These are phyloP conservation scores for Sebastolobus altivelis DNA, from an alignment of 2,797 vertebrate species.

Conservation along the genomic window DNA sequence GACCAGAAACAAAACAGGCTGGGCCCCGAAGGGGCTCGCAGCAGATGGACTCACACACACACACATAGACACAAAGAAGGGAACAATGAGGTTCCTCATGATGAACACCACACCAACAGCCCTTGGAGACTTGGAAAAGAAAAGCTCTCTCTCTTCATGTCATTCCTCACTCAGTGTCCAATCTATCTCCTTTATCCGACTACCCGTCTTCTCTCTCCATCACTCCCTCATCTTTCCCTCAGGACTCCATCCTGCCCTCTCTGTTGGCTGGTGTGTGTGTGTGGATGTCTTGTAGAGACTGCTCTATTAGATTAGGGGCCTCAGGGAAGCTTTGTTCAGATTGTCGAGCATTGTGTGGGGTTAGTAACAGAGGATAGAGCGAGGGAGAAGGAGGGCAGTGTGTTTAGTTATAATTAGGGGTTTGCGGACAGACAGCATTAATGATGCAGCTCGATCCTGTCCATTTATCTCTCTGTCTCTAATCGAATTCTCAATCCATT, in stretches of 20 bases:
- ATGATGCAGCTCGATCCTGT: slow-evolving; percentile 41
- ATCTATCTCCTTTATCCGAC: slow-evolving; percentile 70
- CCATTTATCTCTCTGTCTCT: slow-evolving; percentile 46
- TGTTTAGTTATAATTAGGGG: slow-evolving; percentile 58
- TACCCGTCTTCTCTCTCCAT: slow-evolving; percentile 46
- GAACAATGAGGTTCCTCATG: slow-evolving; percentile 65
- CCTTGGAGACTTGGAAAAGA: slow-evolving; percentile 54
- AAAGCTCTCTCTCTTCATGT: slow-evolving; percentile 42
- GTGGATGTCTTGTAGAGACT: slow-evolving; percentile 52
- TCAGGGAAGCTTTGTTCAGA: slow-evolving; percentile 70
- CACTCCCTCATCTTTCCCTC: slow-evolving; percentile 48
- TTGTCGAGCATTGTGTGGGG: slow-evolving; percentile 63
- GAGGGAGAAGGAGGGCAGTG: slow-evolving; percentile 42
- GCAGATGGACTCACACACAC: slow-evolving; percentile 63
- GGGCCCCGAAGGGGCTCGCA: slow-evolving; percentile 28
- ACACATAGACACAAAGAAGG: slow-evolving; percentile 35
- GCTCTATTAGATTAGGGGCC: slow-evolving; percentile 76
- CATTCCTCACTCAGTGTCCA: slow-evolving; percentile 50
- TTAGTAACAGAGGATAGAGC: slow-evolving; percentile 40
- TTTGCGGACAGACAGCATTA: slow-evolving; percentile 48
- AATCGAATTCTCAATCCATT: slow-evolving; percentile 59
- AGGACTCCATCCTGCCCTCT: slow-evolving; percentile 41
- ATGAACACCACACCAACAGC: slow-evolving; percentile 50
- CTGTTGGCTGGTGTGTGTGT: slow-evolving; percentile 40
- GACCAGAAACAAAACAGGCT: slow-evolving; percentile 31